Base-by-base conservation (phyloP, 2,113 vertebrate species). In the Hemiscyllium ocellatum region DNA sequence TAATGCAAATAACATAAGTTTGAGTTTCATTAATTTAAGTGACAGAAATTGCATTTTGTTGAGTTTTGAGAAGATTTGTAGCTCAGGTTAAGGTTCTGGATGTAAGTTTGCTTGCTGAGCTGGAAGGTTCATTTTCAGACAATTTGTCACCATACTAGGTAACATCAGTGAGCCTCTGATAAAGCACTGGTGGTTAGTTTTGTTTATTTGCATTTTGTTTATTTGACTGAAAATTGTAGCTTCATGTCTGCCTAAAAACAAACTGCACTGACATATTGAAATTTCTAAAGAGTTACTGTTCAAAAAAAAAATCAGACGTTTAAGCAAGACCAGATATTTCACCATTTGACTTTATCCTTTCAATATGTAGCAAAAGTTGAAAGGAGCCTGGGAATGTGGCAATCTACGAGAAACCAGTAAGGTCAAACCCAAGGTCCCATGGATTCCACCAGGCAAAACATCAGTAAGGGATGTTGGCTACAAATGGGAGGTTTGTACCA, bases 401-500 rank as follows among this genome's bases (percentile, higher is more conserved):
- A 98, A 97, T 68, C 96, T 97, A 76, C 97, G 96, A 90, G 97
- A 98, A 95, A 97, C 97, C 13, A 98, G 97, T 89, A 97, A 97
- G 95, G 97, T 98, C 95, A 98, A 98, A 98, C 97, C 98, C 29
- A 98, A 98, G 96, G 97, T 98, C 96, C 98, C 99, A 95, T 98
- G 99, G 98, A 97, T 98, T 66, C 98, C 98, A 33, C 98, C 98
- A 68, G 98, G 99, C 96, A 99, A 98, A 96, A 96, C 97, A 95
- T 97, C 98, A 47, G 33, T 96, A 83, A 97, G 97, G 95, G 98
- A 98, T 0, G 90, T 97, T 80, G 96, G 97, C n/a, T 98, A 97
- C 97, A 98, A 98, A 95, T 98, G 98, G 98, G 98, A 99, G 98
- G 99, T 99, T 97, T 86, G 96, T 95, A 17, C 65, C 69, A 33